Base-by-base conservation (phyloP, 2,888 invertebrate species). In the Chesias legatella region DNA sequence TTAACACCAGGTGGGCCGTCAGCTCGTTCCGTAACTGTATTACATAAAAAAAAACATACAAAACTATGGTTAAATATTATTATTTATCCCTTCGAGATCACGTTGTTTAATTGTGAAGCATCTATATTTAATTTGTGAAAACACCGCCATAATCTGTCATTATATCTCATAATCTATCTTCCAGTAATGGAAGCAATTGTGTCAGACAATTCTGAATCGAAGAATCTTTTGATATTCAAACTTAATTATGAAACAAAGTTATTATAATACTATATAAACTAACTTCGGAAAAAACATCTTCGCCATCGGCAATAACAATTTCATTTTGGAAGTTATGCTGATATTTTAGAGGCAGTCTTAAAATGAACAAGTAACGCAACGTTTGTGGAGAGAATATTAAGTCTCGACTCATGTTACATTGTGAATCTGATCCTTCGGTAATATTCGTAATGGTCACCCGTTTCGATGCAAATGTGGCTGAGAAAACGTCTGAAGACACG, bases 401-500 rank as follows among this genome's bases (percentile, higher is more conserved):
- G 29, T 17, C 28, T 25, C 43, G 10, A 28, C 35, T 47, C 40
- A 33, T 25, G 33, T 48, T 46, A 44, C 45, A 35, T 31, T 27
- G 48, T 44, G 44, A 44, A 46, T 43, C 42, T 43, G 46, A 46
- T 48, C 42, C 46, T 33, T 42, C 40, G 40, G 20, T 48, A 36
- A 39, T 39, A 43, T 46, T 29, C 33, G 33, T 51, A 56, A 48
- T 68, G 65, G 67, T 61, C 55, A 63, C 62, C 52, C 48, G 43
- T 51, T 43, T 40, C 41, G 56, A 67, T 63, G 64, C 61, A 64
- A 67, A 65, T 67, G 60, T 51, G 51, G 48, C 47, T 48, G 48
- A 54, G 52, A 53, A 43, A 41, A 46, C 48, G 56, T 53, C 42
- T 34, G 33, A 27, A 36, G 34, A 42, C 22, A 24, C 31, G n/a